phyloP scores from a whole-genome alignment of 2,797 vertebrate species.

The Manis crassicaudata region DNA sequence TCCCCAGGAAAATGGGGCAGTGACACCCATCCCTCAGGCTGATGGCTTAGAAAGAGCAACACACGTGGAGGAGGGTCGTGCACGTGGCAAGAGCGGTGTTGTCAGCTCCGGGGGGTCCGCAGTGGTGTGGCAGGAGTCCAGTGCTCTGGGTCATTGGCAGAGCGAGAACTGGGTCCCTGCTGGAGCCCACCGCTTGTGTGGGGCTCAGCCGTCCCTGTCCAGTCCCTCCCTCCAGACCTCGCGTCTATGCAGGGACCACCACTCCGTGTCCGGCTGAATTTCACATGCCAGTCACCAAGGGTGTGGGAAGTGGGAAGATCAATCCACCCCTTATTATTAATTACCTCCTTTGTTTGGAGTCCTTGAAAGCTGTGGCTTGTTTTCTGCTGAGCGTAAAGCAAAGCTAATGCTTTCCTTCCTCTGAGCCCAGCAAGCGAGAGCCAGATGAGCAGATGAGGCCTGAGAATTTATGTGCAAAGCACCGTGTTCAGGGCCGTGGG shows the following conservation, averaged over 20 bases:
- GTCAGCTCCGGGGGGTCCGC: too few relatives aligned
- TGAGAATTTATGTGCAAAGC: background rate
- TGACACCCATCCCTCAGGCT: background rate
- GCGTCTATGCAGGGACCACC: accelerated
- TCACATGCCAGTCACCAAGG: background rate
- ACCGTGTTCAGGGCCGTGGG: background rate
- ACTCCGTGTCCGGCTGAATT: background rate
- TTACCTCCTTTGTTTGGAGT: background rate
- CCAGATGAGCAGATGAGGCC: background rate
- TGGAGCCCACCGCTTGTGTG: accelerated
- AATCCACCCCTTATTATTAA: background rate
- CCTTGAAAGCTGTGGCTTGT: background rate
- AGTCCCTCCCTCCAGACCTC: background rate
- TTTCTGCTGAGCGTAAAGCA: background rate
- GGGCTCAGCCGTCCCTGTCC: background rate
- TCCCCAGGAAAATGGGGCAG: too few relatives aligned
- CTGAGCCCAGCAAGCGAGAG: background rate
- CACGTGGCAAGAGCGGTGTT: background rate
- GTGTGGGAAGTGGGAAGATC: background rate
- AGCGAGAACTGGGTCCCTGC: background rate
- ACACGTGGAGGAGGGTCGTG: accelerated
- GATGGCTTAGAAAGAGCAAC: accelerated
- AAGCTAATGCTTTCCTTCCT: background rate
- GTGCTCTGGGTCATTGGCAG: background rate
- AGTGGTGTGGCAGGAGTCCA: background rate